Conservation (phyloP, 2,888 invertebrate species). For the Sycophila texana region DNA sequence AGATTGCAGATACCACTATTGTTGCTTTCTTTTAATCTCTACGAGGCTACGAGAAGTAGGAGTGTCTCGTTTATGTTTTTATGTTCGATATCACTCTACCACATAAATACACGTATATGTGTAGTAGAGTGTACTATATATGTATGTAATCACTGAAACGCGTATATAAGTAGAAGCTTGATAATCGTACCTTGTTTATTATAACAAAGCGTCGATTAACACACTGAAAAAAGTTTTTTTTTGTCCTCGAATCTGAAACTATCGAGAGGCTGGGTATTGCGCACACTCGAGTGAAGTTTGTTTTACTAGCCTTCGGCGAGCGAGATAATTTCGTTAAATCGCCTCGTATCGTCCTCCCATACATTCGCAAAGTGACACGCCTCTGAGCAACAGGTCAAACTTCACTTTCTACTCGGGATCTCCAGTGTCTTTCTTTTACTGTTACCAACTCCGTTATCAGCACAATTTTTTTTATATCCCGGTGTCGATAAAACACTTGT, state of each 20-base stretch:
- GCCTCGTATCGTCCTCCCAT: constrained; percentile 1
- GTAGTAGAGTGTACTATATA: too few relatives aligned
- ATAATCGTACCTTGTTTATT: too few relatives aligned
- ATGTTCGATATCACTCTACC: too few relatives aligned
- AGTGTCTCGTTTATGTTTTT: too few relatives aligned
- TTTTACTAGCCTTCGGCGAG: background rate
- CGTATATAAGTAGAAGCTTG: too few relatives aligned
- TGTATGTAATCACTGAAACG: too few relatives aligned
- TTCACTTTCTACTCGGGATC: constrained; percentile 25
- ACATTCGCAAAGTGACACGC: constrained; percentile 20
- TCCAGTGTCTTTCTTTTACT: constrained; percentile 5
- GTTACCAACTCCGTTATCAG: constrained; percentile 10
- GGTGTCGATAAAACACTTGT: constrained; percentile 30
- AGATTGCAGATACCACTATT: too few relatives aligned
- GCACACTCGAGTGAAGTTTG: background rate
- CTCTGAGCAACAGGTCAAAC: constrained; percentile 30
- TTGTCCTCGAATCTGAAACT: constrained; percentile 6
- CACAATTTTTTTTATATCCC: constrained; percentile 12
- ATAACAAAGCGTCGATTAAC: too few relatives aligned
- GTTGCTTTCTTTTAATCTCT: too few relatives aligned
- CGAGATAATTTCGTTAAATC: constrained; percentile 16
- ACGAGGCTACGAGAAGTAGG: too few relatives aligned
- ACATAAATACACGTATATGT: too few relatives aligned
- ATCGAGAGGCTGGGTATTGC: background rate
- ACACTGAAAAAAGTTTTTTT: too few relatives aligned